Percentiles rank a stretch among this genome's conserved stretches.
These are phyloP conservation scores for Holocentrus rufus DNA, from an alignment of 2,797 vertebrate genomes.

Conservation along the genomic window DNA sequence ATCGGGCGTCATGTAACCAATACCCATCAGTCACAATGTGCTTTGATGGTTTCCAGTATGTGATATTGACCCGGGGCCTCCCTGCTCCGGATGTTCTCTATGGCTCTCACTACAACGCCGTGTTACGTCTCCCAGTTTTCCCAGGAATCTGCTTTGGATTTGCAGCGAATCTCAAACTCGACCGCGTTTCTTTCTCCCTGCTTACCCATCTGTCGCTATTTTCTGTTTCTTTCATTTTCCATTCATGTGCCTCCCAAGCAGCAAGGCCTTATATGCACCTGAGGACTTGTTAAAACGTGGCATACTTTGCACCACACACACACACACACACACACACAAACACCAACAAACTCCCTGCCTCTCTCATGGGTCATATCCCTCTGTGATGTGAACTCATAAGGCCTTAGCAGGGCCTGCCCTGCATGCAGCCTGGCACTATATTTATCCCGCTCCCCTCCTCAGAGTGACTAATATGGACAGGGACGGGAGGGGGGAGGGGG, in stretches of 20 bases:
- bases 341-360: constrained; percentile 29
- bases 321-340: too few relatives aligned
- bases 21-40: too few relatives aligned
- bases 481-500: constrained; percentile 78
- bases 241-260: background rate
- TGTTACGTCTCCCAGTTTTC: background rate
- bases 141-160: background rate
- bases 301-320: too few relatives aligned
- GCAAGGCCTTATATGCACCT: constrained; percentile 39
- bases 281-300: constrained; percentile 37
- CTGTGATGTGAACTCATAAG: constrained; percentile 63
- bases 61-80: too few relatives aligned
- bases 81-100: too few relatives aligned
- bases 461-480: constrained; percentile 83
- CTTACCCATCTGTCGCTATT: constrained; percentile 3
- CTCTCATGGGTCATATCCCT: constrained; percentile 46
- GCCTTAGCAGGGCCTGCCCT: constrained; percentile 65
- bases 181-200: constrained; percentile 9
- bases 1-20: too few relatives aligned
- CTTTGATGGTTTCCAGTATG: too few relatives aligned
- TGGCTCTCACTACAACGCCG: constrained; percentile 1
- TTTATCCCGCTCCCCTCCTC: constrained; percentile 79
- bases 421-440: constrained; percentile 78
- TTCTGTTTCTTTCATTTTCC: constrained; percentile 35
- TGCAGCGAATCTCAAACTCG: background rate